phyloP scores from a whole-genome alignment of 2,888 invertebrate genomes.

The Nomada fucata region DNA sequence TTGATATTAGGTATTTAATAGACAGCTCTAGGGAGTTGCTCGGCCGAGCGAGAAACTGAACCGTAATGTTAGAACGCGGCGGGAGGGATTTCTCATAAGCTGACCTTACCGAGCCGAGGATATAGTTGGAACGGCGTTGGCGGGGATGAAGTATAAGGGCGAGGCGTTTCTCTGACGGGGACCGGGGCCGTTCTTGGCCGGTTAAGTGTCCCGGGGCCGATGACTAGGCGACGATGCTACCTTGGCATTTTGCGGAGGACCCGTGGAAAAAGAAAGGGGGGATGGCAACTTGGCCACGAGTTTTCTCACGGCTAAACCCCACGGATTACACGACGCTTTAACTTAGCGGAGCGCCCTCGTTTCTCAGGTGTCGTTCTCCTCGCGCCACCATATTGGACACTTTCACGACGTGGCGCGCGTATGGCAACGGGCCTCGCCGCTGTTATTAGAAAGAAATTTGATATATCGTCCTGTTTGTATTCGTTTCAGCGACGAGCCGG shows the following conservation, averaged over 20 bases:
- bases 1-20: conserved; percentile 82
- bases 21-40: conserved; percentile 79
- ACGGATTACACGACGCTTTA: conserved; percentile 80
- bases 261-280: conserved; percentile 71
- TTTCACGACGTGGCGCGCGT: conserved; percentile 60
- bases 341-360: conserved; percentile 78
- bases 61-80: conserved; percentile 77
- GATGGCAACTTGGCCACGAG: conserved; percentile 80
- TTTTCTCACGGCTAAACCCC: conserved; percentile 79
- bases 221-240: background rate
- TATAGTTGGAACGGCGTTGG: conserved; percentile 71
- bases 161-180: conserved; percentile 51
- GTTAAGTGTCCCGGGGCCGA: conserved; percentile 28
- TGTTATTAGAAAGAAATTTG: conserved; percentile 81
- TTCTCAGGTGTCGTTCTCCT: conserved; percentile 79
- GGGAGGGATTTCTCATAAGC: conserved; percentile 81
- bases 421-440: conserved; percentile 39
- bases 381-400: conserved; percentile 80
- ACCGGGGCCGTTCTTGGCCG: conserved; percentile 61
- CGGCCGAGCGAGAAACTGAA: conserved; percentile 75
- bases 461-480: conserved; percentile 74
- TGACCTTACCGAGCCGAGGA: conserved; percentile 75
- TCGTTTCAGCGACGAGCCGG: conserved; percentile 22
- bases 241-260: conserved; percentile 18
- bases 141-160: conserved; percentile 53